Evolutionary conservation across 2,888 invertebrate species (phyloP), one percentile per base, ranked within the genome.

Genomic region (Trachelus tabidus): DNA sequence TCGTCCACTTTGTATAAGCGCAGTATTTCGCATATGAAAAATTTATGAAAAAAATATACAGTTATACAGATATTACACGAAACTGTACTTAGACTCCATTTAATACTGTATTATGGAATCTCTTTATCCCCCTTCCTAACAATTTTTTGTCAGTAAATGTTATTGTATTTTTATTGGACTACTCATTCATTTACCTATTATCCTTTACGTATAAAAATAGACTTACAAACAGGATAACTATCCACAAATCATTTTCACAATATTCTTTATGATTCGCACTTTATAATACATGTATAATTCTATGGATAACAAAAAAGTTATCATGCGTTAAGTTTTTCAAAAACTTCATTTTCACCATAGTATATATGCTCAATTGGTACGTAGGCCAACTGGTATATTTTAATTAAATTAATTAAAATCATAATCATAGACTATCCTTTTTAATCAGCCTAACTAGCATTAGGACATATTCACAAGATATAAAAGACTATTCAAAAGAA

Each of bases 141-240:
- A 73, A 82, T 76, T 77, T 83, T 82, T 86, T 85, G 85, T 86
- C 86, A 88, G 87, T 88, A 88, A 88, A 88, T 84, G 85, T 87
- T 88, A 84, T 86, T 82, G 81, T 84, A 89, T 87, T 86, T 86
- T 82, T 75, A 73, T 23, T 78, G 3, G 35, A 34, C 34, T 31
- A 78, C 71, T 78, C 73, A 15, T 31, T 68, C 30, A 71, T 71
- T 71, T 71, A 31, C 71, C 73, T 69, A 76, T 78, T 76, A 34
- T 68, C 74, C 71, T 71, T 56, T 34, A n/a, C n/a, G 56, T 73
- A 73, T 31, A 68, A 11, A 15, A 68, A 68, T 31, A 34, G 68
- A 31, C 37, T 56, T 37, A 74, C 73, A 71, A 34, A 37, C 34
- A 23, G 68, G 74, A 74, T 77, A 75, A 40, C 71, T 76, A 74